phyloP scores from a whole-genome alignment of 2,797 vertebrate genomes.

The Halcyon smyrnensis region DNA sequence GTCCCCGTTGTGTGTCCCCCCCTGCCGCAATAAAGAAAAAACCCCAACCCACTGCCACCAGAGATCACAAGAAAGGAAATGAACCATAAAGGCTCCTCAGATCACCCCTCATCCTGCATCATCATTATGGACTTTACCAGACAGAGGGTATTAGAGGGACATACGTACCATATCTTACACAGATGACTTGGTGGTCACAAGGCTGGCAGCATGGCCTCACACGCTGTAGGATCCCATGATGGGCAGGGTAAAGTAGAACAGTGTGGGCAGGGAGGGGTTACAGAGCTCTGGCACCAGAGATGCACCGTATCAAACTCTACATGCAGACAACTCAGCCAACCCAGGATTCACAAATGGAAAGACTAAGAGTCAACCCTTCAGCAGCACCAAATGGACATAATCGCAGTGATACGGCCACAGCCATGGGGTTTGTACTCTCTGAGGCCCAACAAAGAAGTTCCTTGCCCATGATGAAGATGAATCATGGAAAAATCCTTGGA shows the following conservation, averaged over 20 bases:
- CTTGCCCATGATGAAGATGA: not conserved
- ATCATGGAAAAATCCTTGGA: not conserved
- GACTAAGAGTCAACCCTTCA: not conserved
- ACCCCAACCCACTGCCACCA: not conserved
- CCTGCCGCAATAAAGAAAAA: not conserved
- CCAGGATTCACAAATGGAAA: not conserved
- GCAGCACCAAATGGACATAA: not conserved
- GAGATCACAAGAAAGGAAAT: not conserved
- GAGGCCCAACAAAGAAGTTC: not conserved
- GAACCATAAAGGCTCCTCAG: not conserved
- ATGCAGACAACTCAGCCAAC: not conserved
- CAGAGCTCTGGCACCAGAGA: not conserved
- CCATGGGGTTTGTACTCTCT: not conserved
- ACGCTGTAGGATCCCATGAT: accelerated
- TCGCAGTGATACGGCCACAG: not conserved
- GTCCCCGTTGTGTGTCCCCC: no score
- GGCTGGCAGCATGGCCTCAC: not conserved
- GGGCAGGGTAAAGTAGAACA: not conserved
- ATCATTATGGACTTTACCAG: not conserved
- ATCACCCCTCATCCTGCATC: not conserved
- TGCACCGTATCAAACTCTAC: not conserved
- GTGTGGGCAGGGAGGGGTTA: not conserved
- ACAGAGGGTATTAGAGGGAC: not conserved
- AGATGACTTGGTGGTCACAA: not conserved
- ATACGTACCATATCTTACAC: accelerated